Conservation (phyloP, 2,888 invertebrate genomes). For the Camponotus fellah region DNA sequence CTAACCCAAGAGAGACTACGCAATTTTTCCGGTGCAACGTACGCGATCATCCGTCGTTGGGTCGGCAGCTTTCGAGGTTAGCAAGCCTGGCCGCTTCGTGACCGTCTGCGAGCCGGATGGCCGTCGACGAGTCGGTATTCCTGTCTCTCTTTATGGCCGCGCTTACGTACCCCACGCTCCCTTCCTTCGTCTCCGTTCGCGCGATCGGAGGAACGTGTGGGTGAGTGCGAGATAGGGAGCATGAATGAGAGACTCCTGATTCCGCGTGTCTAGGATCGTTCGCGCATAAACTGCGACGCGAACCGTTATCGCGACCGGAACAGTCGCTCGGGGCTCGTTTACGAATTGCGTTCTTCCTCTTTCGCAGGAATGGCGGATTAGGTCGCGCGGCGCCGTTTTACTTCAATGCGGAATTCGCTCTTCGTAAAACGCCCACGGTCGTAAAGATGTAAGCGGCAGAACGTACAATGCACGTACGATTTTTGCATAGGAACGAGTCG, state of each 20-base stretch:
- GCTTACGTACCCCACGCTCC: slow-evolving; percentile 12
- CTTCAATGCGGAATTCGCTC: not conserved
- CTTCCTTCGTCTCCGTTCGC: slow-evolving; percentile 4
- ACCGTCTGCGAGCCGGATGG: slow-evolving; percentile 47
- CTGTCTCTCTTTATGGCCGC: slow-evolving; percentile 38
- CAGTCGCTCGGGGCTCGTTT: not conserved
- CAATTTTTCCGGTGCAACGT: slow-evolving; percentile 50
- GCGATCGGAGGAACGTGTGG: slow-evolving; percentile 30
- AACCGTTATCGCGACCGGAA: slow-evolving; percentile 43
- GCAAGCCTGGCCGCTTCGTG: slow-evolving; percentile 25
- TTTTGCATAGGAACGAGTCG: slow-evolving; percentile 13
- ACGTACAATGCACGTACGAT: not conserved
- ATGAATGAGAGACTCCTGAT: slow-evolving; percentile 53
- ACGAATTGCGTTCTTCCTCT: slow-evolving; percentile 16
- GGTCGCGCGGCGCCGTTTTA: not conserved
- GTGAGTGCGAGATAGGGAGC: slow-evolving; percentile 43
- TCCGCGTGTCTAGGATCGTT: slow-evolving; percentile 45
- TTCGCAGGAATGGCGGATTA: not conserved
- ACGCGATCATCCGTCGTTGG: slow-evolving; percentile 31
- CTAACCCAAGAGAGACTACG: slow-evolving; percentile 48
- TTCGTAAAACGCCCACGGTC: not conserved
- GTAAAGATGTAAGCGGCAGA: not conserved
- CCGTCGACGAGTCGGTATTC: slow-evolving; percentile 22
- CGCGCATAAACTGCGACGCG: slow-evolving; percentile 29
- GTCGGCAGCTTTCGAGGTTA: slow-evolving; percentile 41